Percentiles rank a stretch among this genome's conserved stretches.
phyloP scores from a whole-genome alignment of 2,888 invertebrate genomes.

The Eutolmus rufibarbis region DNA sequence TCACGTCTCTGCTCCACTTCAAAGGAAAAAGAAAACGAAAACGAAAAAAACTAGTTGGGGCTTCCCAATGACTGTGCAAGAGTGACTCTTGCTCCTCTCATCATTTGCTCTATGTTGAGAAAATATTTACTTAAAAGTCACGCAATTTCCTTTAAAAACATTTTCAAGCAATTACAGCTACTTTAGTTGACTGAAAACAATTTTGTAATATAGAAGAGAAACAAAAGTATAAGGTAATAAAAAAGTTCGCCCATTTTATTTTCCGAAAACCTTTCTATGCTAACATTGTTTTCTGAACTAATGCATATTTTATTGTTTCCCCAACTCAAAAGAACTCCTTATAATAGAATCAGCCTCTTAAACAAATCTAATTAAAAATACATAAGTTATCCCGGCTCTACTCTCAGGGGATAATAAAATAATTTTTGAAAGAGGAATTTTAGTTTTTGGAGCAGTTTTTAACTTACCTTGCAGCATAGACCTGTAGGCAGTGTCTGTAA shows the following conservation, averaged over 20 bases:
- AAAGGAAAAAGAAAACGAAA: neutral
- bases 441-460: neutral
- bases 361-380: neutral
- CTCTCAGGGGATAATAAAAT: neutral
- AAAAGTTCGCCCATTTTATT: neutral
- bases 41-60: neutral
- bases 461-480: conserved; percentile 96
- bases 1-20: neutral
- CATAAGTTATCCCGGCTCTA: neutral
- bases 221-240: neutral
- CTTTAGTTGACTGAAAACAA: neutral
- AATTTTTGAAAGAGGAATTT: neutral
- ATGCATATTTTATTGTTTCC: neutral
- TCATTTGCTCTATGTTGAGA: neutral
- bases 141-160: neutral
- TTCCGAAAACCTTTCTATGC: neutral
- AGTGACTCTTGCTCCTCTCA: neutral
- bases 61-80: neutral
- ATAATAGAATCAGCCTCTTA: neutral
- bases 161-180: neutral
- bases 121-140: neutral
- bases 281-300: neutral
- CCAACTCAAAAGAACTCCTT: neutral
- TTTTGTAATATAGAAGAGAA: neutral
- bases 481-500: conserved; percentile 98